Percentiles rank a stretch among this genome's conserved stretches.
Evolutionary conservation across 2,888 invertebrate genomes (phyloP).

Genomic region (Chymomyza caudatula): DNA sequence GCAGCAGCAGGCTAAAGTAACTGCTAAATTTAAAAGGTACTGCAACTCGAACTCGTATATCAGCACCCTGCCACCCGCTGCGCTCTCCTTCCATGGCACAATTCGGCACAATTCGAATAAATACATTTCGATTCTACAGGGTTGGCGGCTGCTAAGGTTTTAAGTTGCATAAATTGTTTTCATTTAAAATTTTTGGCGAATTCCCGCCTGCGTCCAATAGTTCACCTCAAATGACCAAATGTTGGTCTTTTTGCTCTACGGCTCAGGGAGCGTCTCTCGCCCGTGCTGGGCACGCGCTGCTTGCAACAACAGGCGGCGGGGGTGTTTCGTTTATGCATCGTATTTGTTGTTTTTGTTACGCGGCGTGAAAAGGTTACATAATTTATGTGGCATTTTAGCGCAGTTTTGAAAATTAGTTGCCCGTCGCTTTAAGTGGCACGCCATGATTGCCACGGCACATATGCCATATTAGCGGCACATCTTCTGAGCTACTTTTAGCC

Average conservation of each 20-base stretch:
- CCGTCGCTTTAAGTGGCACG: slow-evolving; percentile 39
- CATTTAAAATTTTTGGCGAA: background rate
- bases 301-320: slow-evolving; percentile 14
- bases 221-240: background rate
- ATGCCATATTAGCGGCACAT: slow-evolving; percentile 43
- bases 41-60: background rate
- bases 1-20: slow-evolving; percentile 46
- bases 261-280: slow-evolving; percentile 16
- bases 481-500: slow-evolving; percentile 30
- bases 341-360: slow-evolving; percentile 12
- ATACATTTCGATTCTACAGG: background rate
- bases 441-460: slow-evolving; percentile 43
- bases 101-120: slow-evolving; percentile 4
- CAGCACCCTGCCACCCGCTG: slow-evolving; percentile 33
- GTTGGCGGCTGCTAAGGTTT: background rate
- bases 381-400: slow-evolving; percentile 71
- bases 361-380: slow-evolving; percentile 38
- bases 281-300: slow-evolving; percentile 43
- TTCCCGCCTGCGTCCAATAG: background rate
- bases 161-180: background rate
- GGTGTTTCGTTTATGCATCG: slow-evolving; percentile 28
- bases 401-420: slow-evolving; percentile 54
- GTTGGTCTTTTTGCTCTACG: slow-evolving; percentile 1
- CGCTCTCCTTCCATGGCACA: slow-evolving; percentile 29
- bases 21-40: slow-evolving; percentile 13